Percentiles rank a stretch among this genome's conserved stretches.
These are phyloP conservation scores for Drosophila obscura DNA, from an alignment of 1,140 invertebrate species.

Conservation along the genomic window DNA sequence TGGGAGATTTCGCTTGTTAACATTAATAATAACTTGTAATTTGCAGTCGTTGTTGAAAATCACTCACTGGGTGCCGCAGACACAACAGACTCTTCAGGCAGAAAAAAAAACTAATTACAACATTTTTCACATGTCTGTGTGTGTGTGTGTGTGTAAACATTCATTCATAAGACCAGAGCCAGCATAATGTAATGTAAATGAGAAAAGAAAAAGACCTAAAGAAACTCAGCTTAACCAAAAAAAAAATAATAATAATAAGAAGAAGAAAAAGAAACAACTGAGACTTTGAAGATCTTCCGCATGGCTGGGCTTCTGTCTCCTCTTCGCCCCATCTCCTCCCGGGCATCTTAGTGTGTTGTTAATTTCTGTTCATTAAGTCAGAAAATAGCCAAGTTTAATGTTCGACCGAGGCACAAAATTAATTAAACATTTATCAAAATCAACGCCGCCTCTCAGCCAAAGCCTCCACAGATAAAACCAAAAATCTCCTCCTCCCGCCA, in stretches of 20 bases:
- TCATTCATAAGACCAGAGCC: constrained; percentile 71
- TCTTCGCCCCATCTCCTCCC: constrained; percentile 17
- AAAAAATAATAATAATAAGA: no score
- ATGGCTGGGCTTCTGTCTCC: constrained; percentile 50
- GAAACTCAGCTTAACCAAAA: constrained; percentile 21
- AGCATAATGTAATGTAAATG: constrained; percentile 78
- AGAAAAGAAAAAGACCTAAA: constrained; percentile 60
- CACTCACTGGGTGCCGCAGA: constrained; percentile 49
- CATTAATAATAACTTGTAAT: constrained; percentile 82
- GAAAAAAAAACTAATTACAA: constrained; percentile 77
- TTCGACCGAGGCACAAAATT: constrained; percentile 76
- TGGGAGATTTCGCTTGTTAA: constrained; percentile 76
- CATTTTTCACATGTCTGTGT: constrained; percentile 68
- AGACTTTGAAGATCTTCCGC: constrained; percentile 80
- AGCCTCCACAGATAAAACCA: constrained; percentile 37
- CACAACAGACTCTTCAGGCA: constrained; percentile 3
- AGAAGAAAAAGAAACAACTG: constrained; percentile 9
- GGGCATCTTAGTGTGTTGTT: constrained; percentile 71
- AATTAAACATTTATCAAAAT: constrained; percentile 83
- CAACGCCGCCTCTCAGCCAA: constrained; percentile 65
- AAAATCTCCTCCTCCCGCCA: constrained; percentile 17
- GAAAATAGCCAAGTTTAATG: constrained; percentile 81
- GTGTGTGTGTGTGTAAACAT: constrained; percentile 61
- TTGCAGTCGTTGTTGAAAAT: constrained; percentile 78
- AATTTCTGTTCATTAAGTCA: constrained; percentile 81